Evolutionary conservation across 1,140 invertebrate genomes (phyloP).

Genomic region (Drosophila cardini): DNA sequence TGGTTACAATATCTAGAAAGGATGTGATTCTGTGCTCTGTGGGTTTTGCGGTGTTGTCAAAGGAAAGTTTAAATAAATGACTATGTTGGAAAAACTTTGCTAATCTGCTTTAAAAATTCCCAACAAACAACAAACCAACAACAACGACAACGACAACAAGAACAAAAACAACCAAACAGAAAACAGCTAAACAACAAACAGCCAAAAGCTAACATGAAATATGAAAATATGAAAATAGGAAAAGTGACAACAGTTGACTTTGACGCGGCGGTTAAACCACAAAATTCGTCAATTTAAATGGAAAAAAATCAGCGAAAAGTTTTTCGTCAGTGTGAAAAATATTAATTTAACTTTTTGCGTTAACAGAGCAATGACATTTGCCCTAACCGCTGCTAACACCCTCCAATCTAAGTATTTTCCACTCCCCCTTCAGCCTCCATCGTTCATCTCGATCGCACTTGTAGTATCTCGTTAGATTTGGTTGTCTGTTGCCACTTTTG

Average conservation of each 20-base stretch:
- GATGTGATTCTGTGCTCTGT: slow-evolving; percentile 5
- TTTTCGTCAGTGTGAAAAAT: slow-evolving; percentile 63
- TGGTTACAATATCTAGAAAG: slow-evolving; percentile 9
- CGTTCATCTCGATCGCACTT: background rate
- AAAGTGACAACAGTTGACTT: slow-evolving; percentile 69
- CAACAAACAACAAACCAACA: background rate
- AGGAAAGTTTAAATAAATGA: slow-evolving; percentile 73
- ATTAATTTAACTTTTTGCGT: slow-evolving; percentile 81
- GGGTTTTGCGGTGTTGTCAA: slow-evolving; percentile 22
- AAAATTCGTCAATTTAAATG: slow-evolving; percentile 73
- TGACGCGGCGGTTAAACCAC: slow-evolving; percentile 65
- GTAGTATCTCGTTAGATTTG: slow-evolving; percentile 35
- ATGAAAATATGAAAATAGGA: slow-evolving; percentile 29
- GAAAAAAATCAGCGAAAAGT: slow-evolving; percentile 41
- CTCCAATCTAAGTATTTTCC: background rate
- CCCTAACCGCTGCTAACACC: slow-evolving; percentile 27
- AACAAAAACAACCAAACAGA: background rate
- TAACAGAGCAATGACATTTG: slow-evolving; percentile 70
- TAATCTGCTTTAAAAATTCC: slow-evolving; percentile 65
- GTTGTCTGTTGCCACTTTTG: slow-evolving; percentile 28
- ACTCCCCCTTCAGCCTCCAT: no score
- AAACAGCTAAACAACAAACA: slow-evolving; percentile 20
- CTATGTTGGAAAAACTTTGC: slow-evolving; percentile 65
- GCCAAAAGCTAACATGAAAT: slow-evolving; percentile 43
- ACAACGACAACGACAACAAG: no score